A percentile compares a stretch with the other conserved stretches of the same genome.
Evolutionary conservation across 2,888 invertebrate species (phyloP).

Genomic region (Sinhomidia bicolor): DNA sequence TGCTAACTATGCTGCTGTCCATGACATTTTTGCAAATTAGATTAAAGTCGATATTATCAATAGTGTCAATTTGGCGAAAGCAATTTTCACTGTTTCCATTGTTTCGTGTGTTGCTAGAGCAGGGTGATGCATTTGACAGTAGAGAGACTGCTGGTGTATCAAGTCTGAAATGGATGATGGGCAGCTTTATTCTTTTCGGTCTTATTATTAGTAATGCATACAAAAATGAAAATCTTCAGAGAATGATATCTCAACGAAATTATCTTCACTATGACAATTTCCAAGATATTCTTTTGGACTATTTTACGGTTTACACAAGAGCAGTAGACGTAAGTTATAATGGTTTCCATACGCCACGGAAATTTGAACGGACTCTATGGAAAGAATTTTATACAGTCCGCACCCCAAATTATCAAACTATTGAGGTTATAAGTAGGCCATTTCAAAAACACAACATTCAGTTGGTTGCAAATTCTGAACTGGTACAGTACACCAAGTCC

Average conservation of each 20-base stretch:
- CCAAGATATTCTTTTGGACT: neutral
- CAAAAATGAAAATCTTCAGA: neutral
- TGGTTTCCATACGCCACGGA: too few species aligned
- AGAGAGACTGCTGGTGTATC: neutral
- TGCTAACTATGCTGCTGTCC: neutral
- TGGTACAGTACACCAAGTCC: too few species aligned
- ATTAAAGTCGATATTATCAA: neutral
- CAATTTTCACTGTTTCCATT: neutral
- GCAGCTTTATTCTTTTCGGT: neutral
- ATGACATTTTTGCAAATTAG: neutral
- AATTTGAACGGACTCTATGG: too few species aligned
- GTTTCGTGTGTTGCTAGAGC: neutral
- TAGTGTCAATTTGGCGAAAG: fast-evolving
- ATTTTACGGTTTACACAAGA: neutral
- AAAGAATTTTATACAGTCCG: too few species aligned
- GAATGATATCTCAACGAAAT: neutral
- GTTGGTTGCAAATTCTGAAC: too few species aligned
- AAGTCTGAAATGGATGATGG: neutral
- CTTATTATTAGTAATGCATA: neutral
- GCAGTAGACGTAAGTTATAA: neutral
- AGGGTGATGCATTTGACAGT: neutral
- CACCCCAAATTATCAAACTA: too few species aligned
- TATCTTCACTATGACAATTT: neutral
- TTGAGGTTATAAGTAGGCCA: too few species aligned
- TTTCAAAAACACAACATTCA: too few species aligned